A percentile compares a stretch with the other conserved stretches of the same genome.
phyloP scores from a whole-genome alignment of 2,888 invertebrate genomes.

The Drosophila prolongata region DNA sequence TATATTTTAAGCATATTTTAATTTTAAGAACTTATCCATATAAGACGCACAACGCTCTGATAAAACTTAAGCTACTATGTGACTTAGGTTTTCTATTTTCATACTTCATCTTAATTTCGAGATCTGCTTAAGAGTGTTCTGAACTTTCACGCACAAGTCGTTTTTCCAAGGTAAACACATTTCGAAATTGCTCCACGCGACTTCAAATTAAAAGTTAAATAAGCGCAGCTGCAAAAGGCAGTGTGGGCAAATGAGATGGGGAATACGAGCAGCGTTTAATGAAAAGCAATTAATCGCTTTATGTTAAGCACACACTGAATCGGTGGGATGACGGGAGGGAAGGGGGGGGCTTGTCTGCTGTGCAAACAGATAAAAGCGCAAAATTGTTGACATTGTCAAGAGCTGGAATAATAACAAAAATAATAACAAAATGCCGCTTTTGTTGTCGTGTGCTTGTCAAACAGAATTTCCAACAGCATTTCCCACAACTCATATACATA shows the following conservation, averaged over 20 bases:
- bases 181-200: constrained; percentile 35
- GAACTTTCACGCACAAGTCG: constrained; percentile 14
- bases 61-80: neutral
- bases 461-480: constrained; percentile 35
- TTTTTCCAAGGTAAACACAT: constrained; percentile 45
- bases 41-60: too few species aligned
- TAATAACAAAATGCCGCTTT: constrained; percentile 22
- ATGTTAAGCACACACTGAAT: constrained; percentile 53
- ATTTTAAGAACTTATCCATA: too few species aligned
- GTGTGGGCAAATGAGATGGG: constrained; percentile 1
- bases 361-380: constrained; percentile 75
- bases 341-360: constrained; percentile 37
- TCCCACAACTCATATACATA: constrained; percentile 31
- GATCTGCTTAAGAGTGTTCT: neutral
- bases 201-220: constrained; percentile 65
- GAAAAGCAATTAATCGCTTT: constrained; percentile 76
- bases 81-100: neutral
- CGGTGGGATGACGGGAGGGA: neutral
- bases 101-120: neutral
- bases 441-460: constrained; percentile 30
- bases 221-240: constrained; percentile 46
- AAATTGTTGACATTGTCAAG: constrained; percentile 72
- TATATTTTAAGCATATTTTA: too few species aligned
- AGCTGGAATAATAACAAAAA: constrained; percentile 64
- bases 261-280: constrained; percentile 50